Base-by-base conservation (phyloP, 2,797 vertebrate genomes). In the Enteromius viviparus region DNA sequence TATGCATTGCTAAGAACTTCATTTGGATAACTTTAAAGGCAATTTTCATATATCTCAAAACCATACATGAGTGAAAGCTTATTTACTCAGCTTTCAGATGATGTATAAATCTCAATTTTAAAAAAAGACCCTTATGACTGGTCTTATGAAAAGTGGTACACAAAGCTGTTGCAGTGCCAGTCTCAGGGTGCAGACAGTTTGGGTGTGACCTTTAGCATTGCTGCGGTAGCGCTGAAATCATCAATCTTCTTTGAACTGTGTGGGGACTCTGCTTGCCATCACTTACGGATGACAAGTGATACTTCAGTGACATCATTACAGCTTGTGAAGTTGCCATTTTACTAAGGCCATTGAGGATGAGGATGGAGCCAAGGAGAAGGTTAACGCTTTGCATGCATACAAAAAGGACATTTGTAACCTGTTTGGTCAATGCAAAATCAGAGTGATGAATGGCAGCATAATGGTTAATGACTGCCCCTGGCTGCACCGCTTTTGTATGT, bases 201-300 rank as follows among this genome's bases (percentile, higher is more conserved):
- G 2, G 58, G 72, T 60, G 23, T 88, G 86, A 89, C 89, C 88
- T 89, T 90, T 90, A 49, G 66, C 74, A 76, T 86, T 86, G 78
- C 85, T 80, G 68, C 55, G 76, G 69, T 81, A 71, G 79, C 69
- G 72, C 29, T 51, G 26, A 83, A 84, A 45, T 85, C 86, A 86
- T 81, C 82, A 78, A 88, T 89, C 88, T 89, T 72, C 74, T 85
- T 80, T 85, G 86, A 83, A 66, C 78, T 49, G 83, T 62, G 80
- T 49, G 51, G 82, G 45, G 58, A 86, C 78, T 80, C 87, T 86
- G 78, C 62, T 75, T 76, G 45, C 66, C 84, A 83, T 90, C 87
- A 84, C 77, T 88, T 87, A 88, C 78, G 88, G 81, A 89, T 89
- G 88, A 91, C 82, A 85, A 88, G 81, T 84, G 83, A 89, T 89